Evolutionary conservation across 2,888 invertebrate genomes (phyloP).

Genomic region (Venusia cambrica): DNA sequence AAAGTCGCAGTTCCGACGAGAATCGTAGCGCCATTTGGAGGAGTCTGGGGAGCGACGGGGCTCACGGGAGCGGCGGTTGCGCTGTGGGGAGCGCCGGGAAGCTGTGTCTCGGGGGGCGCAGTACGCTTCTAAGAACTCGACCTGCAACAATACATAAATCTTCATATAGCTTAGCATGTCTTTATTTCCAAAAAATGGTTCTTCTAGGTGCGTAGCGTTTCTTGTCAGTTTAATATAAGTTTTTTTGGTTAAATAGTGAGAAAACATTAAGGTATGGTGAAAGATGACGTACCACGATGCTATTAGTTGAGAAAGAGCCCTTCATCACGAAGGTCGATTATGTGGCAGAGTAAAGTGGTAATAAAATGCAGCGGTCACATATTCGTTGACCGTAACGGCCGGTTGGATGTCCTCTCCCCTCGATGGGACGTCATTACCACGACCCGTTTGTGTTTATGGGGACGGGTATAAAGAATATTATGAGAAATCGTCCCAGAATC

Average conservation of each 20-base stretch:
- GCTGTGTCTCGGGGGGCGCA: constrained; percentile 87
- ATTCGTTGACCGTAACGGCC: constrained; percentile 74
- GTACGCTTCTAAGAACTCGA: constrained; percentile 87
- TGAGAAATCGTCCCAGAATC: constrained; percentile 74
- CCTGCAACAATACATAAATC: constrained; percentile 72
- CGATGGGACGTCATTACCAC: constrained; percentile 70
- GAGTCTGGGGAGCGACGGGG: constrained; percentile 68
- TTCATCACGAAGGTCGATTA: constrained; percentile 78
- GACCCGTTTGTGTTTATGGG: constrained; percentile 78
- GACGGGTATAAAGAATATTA: constrained; percentile 78
- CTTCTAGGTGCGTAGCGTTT: too few species aligned
- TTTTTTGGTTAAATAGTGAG: constrained; percentile 20
- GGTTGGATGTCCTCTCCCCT: constrained; percentile 71
- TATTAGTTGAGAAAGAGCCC: constrained; percentile 70
- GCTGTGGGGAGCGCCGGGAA: constrained; percentile 65
- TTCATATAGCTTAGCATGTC: too few species aligned
- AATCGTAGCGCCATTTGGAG: constrained; percentile 72
- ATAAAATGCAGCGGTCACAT: constrained; percentile 82
- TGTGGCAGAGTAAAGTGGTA: constrained; percentile 79
- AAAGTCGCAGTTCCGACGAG: constrained; percentile 68
- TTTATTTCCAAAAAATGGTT: too few species aligned
- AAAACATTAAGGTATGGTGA: constrained; percentile 18
- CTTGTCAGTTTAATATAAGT: not conserved
- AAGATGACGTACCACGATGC: constrained; percentile 49
- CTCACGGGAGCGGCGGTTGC: constrained; percentile 68